A percentile compares a stretch with the other conserved stretches of the same genome.
Conservation (phyloP, 2,113 vertebrate species). For the Speoplatyrhinus poulsoni region DNA sequence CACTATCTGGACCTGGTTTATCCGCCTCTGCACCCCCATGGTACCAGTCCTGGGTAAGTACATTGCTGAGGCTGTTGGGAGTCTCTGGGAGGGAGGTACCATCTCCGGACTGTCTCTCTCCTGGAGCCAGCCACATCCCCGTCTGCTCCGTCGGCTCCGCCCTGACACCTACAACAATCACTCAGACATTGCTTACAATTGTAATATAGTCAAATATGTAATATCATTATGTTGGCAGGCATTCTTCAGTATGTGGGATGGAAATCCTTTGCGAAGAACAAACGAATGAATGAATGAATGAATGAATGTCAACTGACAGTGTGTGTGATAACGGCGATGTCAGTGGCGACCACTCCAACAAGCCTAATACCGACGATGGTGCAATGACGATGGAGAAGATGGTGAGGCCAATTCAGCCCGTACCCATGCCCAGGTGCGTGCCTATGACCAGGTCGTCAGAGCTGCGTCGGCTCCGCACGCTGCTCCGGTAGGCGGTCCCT, state of each 20-base stretch:
- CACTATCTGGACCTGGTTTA: background rate
- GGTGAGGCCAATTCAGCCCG: background rate
- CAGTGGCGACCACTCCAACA: background rate
- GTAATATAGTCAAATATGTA: too few species aligned
- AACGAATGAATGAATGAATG: background rate
- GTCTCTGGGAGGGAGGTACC: slow-evolving; percentile 95
- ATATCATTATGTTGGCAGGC: too few species aligned
- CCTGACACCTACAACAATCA: slow-evolving; percentile 63
- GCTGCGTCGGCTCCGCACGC: slow-evolving; percentile 77
- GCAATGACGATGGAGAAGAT: slow-evolving; percentile 15
- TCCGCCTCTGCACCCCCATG: background rate
- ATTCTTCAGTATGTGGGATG: background rate
- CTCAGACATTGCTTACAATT: background rate
- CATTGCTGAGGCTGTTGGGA: slow-evolving; percentile 87
- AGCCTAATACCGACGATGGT: slow-evolving; percentile 1
- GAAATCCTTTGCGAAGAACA: background rate
- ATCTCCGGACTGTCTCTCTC: slow-evolving; percentile 93
- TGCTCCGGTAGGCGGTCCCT: slow-evolving; percentile 81
- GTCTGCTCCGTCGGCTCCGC: slow-evolving; percentile 80
- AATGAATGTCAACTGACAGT: background rate
- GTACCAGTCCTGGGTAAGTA: slow-evolving; percentile 37
- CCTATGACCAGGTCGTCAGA: slow-evolving; percentile 83
- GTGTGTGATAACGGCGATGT: background rate
- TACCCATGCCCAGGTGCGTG: slow-evolving; percentile 79
- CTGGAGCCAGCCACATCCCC: slow-evolving; percentile 84